phyloP scores from a whole-genome alignment of 2,113 vertebrate genomes.

The Perca fluviatilis region DNA sequence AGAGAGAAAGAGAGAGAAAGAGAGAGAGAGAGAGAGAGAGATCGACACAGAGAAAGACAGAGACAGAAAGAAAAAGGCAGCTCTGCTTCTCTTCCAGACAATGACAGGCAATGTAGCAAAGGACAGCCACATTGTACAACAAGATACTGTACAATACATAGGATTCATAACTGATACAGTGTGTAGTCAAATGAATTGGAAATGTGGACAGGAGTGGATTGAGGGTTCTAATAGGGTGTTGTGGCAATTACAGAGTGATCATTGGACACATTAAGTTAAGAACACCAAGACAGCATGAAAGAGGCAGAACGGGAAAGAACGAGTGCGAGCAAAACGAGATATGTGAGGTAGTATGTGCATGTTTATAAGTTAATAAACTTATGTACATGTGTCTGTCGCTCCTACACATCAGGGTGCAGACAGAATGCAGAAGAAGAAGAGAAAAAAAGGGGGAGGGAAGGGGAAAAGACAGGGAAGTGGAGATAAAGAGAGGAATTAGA shows the following conservation, averaged over 20 bases:
- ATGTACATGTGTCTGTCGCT: conserved; percentile 85
- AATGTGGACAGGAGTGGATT: conserved; percentile 75
- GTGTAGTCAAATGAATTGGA: conserved; percentile 76
- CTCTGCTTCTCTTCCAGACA: conserved; percentile 84
- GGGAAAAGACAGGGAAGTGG: conserved; percentile 71
- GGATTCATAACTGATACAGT: conserved; percentile 80
- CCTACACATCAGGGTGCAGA: conserved; percentile 83
- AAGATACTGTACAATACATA: conserved; percentile 83
- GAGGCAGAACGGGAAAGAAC: conserved; percentile 78
- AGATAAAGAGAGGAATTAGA: conserved; percentile 80
- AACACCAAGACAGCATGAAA: conserved; percentile 82
- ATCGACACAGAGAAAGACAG: conserved; percentile 34
- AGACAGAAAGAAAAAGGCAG: conserved; percentile 64
- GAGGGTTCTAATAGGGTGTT: conserved; percentile 68
- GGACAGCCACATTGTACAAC: conserved; percentile 84
- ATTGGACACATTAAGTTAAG: conserved; percentile 77
- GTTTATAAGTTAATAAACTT: conserved; percentile 84
- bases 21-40: conserved; percentile 53
- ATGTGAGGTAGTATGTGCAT: conserved; percentile 83
- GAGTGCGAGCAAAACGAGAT: conserved; percentile 79
- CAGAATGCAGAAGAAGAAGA: conserved; percentile 80
- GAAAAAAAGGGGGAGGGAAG: conserved; percentile 57
- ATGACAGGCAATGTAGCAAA: conserved; percentile 84
- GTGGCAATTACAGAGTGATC: conserved; percentile 79
- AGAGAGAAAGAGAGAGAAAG: conserved; percentile 36